Evolutionary conservation across 1,140 invertebrate species (phyloP).

Genomic region (Oryzaephilus surinamensis): DNA sequence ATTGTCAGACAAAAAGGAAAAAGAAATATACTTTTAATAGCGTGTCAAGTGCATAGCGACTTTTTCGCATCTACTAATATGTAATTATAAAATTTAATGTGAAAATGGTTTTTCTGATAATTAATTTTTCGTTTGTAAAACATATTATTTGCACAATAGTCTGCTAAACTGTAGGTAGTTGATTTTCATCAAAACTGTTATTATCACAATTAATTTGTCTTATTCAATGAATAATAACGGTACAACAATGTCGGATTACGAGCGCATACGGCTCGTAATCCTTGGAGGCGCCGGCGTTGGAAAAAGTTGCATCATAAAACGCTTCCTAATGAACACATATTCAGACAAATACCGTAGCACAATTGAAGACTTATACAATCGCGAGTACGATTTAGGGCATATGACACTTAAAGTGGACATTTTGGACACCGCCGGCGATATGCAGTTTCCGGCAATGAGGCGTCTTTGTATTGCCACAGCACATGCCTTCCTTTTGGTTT

Average conservation of each 20-base stretch:
- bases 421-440: slow-evolving; percentile 76
- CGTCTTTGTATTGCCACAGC: slow-evolving; percentile 79
- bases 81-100: no score
- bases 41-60: no score
- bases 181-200: no score
- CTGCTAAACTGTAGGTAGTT: no score
- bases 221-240: slow-evolving; percentile 27
- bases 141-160: no score
- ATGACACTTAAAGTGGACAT: slow-evolving; percentile 77
- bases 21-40: no score
- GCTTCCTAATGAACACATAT: slow-evolving; percentile 78
- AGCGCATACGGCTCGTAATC: slow-evolving; percentile 74
- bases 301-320: slow-evolving; percentile 72
- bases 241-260: slow-evolving; percentile 49
- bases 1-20: no score
- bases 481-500: slow-evolving; percentile 82
- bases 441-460: slow-evolving; percentile 81
- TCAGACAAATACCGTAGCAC: slow-evolving; percentile 76
- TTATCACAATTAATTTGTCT: no score
- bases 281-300: slow-evolving; percentile 75
- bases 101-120: no score
- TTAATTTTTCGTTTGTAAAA: no score
- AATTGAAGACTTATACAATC: slow-evolving; percentile 80
- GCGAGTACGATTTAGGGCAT: slow-evolving; percentile 68
- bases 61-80: no score